These are phyloP conservation scores for Actenoides hombroni DNA, from an alignment of 2,113 vertebrate genomes.

Conservation along the genomic window DNA sequence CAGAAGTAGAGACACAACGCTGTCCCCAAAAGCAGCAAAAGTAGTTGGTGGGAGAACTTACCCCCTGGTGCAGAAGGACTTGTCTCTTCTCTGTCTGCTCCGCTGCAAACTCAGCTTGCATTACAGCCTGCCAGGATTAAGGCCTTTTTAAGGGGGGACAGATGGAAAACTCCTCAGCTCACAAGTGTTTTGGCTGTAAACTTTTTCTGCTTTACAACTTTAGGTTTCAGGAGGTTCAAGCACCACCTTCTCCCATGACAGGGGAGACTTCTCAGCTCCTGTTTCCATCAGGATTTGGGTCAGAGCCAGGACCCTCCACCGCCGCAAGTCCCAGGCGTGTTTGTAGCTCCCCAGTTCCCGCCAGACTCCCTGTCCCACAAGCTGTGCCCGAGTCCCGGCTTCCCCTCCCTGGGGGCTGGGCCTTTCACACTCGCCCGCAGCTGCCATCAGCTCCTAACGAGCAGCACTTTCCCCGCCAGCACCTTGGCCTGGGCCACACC, in stretches of 20 bases:
- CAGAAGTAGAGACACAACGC: fast-evolving
- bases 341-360: neutral
- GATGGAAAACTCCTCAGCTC: neutral
- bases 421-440: neutral
- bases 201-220: neutral
- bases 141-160: neutral
- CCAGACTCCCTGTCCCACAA: fast-evolving
- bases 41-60: fast-evolving
- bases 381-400: fast-evolving
- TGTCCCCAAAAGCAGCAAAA: fast-evolving
- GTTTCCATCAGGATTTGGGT: fast-evolving
- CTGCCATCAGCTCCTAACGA: fast-evolving
- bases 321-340: fast-evolving
- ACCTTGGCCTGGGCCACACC: neutral
- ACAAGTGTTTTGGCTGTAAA: neutral
- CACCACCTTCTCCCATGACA: fast-evolving
- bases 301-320: fast-evolving
- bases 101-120: neutral
- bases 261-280: neutral
- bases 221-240: neutral
- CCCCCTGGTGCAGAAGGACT: neutral
- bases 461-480: neutral
- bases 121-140: neutral
- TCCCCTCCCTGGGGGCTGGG: neutral
- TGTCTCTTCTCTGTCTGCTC: neutral